Conservation (phyloP, 2,797 vertebrate genomes). For the Spea hammondii region DNA sequence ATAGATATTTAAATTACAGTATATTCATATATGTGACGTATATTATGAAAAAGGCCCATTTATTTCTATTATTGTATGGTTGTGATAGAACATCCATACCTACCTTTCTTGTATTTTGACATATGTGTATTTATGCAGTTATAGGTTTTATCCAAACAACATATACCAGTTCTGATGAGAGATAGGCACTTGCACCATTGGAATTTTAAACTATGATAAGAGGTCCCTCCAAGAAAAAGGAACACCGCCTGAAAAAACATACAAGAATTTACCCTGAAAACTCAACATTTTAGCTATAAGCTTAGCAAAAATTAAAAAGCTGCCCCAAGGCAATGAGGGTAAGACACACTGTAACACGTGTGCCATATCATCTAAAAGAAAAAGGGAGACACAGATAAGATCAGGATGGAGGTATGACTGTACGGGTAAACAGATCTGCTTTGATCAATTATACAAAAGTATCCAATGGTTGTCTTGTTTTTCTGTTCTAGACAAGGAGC, state of each 20-base stretch:
- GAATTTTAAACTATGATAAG: constrained; percentile 49
- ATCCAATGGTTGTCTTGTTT: constrained; percentile 1
- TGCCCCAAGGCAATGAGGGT: constrained; percentile 17
- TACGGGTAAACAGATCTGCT: constrained; percentile 11
- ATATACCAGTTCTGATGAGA: no score
- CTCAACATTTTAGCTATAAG: constrained; percentile 16
- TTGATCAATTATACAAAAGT: constrained; percentile 22
- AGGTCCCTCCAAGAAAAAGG: constrained; percentile 48
- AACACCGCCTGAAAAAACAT: constrained; percentile 38
- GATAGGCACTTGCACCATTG: not conserved
- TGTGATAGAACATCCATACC: no score
- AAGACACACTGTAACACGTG: constrained; percentile 30
- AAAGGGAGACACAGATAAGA: constrained; percentile 28
- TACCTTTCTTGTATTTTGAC: no score
- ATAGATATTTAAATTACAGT: no score
- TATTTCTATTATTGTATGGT: no score
- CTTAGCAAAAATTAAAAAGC: constrained; percentile 25
- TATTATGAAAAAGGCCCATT: no score
- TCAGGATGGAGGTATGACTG: constrained; percentile 32
- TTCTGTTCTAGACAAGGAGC: not conserved
- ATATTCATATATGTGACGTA: no score
- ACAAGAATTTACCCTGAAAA: constrained; percentile 29
- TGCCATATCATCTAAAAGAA: constrained; percentile 29
- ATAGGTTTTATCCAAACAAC: no score
- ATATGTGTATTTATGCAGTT: no score